These are phyloP conservation scores for Griposia aprilina DNA, from an alignment of 2,888 invertebrate species.

Conservation along the genomic window DNA sequence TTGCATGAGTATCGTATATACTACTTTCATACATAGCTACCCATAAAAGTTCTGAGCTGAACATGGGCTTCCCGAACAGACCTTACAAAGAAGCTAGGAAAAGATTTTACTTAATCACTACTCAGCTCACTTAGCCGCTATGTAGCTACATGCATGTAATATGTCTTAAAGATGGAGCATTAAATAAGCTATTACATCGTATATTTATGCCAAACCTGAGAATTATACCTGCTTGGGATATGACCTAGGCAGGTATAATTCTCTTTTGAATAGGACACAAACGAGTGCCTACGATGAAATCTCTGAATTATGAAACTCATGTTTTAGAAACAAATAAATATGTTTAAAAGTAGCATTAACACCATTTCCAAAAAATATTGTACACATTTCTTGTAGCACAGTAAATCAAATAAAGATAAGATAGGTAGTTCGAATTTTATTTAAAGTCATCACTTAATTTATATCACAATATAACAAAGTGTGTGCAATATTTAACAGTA, in stretches of 20 bases:
- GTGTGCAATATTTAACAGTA: constrained; percentile 45
- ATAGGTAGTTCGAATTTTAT: background rate
- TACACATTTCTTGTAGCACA: background rate
- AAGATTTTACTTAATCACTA: constrained; percentile 24
- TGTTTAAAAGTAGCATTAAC: background rate
- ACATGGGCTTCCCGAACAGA: constrained; percentile 13
- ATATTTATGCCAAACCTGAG: background rate
- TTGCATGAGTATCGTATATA: constrained; percentile 45
- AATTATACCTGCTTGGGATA: background rate
- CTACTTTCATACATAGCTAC: constrained; percentile 37
- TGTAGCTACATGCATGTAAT: background rate
- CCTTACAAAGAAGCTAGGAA: constrained; percentile 18
- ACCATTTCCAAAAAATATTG: constrained; percentile 12
- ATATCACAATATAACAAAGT: constrained; percentile 42
- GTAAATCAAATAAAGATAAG: constrained; percentile 29
- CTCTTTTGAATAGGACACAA: background rate
- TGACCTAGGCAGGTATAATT: background rate
- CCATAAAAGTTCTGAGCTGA: constrained; percentile 35
- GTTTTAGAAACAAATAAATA: constrained; percentile 2
- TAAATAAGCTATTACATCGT: background rate
- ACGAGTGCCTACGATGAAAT: background rate
- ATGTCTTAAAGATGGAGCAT: background rate
- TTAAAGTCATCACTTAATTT: constrained; percentile 16
- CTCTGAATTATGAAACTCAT: too few relatives aligned
- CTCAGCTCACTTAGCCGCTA: background rate